Base-by-base conservation (phyloP, 2,888 invertebrate species). In the Sipha maydis region DNA sequence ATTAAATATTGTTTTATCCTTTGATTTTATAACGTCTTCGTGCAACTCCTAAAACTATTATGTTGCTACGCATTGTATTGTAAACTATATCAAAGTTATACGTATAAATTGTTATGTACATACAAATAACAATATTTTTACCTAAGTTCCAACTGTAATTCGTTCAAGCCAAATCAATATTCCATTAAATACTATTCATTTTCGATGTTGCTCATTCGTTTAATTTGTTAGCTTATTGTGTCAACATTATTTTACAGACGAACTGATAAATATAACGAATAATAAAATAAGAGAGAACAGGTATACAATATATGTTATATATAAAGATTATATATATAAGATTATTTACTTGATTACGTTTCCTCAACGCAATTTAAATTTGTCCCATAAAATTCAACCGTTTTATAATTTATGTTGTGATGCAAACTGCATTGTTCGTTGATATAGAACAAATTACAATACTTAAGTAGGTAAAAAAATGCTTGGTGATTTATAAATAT, bases 21-120 rank as follows among this genome's bases (percentile, higher is more conserved):
- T 54, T 19, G 3, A 78, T 78, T 54, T 78, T 56, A 31, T 56
- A 78, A 38, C 25, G 31, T 9, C 25, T 5, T 28, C 54, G 11
- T 5, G 31, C 14, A 78, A 14, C 7, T 78, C 19, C 54, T 54
- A 11, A 78, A 78, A 78, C 11, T 19, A 31, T 78, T 78, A 31
- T 78, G 31, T 78, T 78, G 48, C 11, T 48, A 48, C 56, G 34
- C 56, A 25, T 79, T n/a, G 34, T n/a, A 34, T 61, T 79, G 56
- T 79, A 56, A 79, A 79, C 56, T 61, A 14, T 28, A 48, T 78
- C 21, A 56, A 56, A 78, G 11, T 21, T 61, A 11, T 34, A 79
- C 34, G 17, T 79, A 34, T 79, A 61, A 61, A 61, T 61, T 79
- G 61, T 79, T 79, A 38, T n/a, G 19, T 56, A 79, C n/a, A 34